Evolutionary conservation across 2,113 vertebrate species (phyloP).

Genomic region (Platichthys flesus): DNA sequence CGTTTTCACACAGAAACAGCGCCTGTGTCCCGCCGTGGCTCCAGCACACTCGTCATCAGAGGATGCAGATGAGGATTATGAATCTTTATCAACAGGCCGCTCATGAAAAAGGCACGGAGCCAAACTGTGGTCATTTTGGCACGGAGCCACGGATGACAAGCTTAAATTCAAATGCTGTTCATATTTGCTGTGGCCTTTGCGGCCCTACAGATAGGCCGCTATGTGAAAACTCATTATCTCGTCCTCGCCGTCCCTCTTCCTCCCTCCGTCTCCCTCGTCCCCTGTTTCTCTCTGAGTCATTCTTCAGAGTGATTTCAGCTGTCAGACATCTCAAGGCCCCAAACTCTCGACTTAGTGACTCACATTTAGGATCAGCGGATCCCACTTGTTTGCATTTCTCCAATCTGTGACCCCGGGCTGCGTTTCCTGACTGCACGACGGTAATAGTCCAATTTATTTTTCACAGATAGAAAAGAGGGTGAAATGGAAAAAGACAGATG

Average conservation of each 20-base stretch:
- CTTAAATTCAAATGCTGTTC: conserved; percentile 33
- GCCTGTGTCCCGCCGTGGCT: conserved; percentile 36
- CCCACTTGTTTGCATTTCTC: conserved; percentile 65
- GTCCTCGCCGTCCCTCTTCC: conserved; percentile 6
- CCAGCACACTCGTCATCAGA: conserved; percentile 29
- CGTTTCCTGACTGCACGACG: conserved; percentile 40
- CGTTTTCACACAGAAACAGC: conserved; percentile 56
- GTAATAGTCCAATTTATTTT: conserved; percentile 54
- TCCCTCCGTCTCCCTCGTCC: conserved; percentile 1
- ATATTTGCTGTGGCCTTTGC: conserved; percentile 36
- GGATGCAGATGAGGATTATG: conserved; percentile 50
- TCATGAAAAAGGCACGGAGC: conserved; percentile 53
- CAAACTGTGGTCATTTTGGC: conserved; percentile 55
- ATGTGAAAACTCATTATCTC: conserved; percentile 38
- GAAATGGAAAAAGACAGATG: conserved; percentile 52
- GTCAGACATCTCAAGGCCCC: conserved; percentile 62
- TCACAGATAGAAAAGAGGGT: conserved; percentile 28
- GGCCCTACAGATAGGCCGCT: conserved; percentile 14
- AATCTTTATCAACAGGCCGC: conserved; percentile 47
- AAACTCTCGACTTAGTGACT: conserved; percentile 58
- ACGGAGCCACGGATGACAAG: conserved; percentile 34
- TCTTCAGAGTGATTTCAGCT: conserved; percentile 61
- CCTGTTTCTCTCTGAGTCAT: conserved; percentile 25
- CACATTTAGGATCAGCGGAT: conserved; percentile 59
- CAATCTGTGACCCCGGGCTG: conserved; percentile 46